These are phyloP conservation scores for Linnaemya tessellans DNA, from an alignment of 2,888 invertebrate genomes.

Conservation along the genomic window DNA sequence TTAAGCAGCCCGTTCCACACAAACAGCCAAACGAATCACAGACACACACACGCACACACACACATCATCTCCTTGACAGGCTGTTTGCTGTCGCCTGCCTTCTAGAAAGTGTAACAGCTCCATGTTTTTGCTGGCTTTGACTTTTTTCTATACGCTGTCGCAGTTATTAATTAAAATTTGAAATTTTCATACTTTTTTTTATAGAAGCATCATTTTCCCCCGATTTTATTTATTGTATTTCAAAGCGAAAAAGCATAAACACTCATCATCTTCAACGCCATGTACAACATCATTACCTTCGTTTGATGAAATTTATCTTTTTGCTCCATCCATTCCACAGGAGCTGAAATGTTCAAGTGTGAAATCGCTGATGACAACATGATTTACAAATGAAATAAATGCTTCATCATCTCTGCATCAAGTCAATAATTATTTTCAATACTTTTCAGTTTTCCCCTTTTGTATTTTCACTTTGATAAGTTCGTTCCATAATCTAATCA, in stretches of 20 bases:
- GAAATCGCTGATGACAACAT: slow-evolving; percentile 74
- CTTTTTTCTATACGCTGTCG: slow-evolving; percentile 54
- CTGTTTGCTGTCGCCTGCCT: background rate
- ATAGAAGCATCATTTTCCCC: slow-evolving; percentile 25
- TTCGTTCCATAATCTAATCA: slow-evolving; percentile 47
- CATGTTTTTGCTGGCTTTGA: slow-evolving; percentile 9
- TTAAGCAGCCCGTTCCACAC: background rate
- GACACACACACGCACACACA: background rate
- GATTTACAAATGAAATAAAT: slow-evolving; percentile 68
- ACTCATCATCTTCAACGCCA: slow-evolving; percentile 17
- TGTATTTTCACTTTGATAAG: slow-evolving; percentile 21
- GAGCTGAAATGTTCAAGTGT: slow-evolving; percentile 66
- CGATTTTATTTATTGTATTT: slow-evolving; percentile 38
- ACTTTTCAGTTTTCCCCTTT: slow-evolving; percentile 13
- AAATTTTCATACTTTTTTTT: slow-evolving; percentile 56
- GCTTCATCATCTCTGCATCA: slow-evolving; percentile 44
- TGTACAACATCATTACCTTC: slow-evolving; percentile 21
- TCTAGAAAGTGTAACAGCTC: slow-evolving; percentile 10
- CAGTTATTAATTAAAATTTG: slow-evolving; percentile 71
- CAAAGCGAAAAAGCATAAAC: slow-evolving; percentile 6
- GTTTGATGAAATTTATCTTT: slow-evolving; percentile 63
- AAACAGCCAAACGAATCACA: background rate
- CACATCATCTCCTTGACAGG: background rate
- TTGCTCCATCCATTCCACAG: slow-evolving; percentile 2
- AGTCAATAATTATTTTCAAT: slow-evolving; percentile 59